Base-by-base conservation (phyloP, 2,888 invertebrate species). In the Zaprionus bogoriensis region DNA sequence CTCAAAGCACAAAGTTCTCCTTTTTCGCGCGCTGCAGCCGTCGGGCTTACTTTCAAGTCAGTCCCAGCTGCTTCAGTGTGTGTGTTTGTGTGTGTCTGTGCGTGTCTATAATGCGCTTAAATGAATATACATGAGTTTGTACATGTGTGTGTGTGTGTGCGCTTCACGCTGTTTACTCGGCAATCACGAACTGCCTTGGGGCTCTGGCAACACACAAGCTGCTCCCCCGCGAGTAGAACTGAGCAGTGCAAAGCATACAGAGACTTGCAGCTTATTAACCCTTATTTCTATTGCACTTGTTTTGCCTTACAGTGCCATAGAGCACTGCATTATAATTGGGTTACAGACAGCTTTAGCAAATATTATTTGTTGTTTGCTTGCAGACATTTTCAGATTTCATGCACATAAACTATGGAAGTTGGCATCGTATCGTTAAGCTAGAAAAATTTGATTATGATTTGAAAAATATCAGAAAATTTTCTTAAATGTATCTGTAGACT, bases 81-180 rank as follows among this genome's bases (percentile, higher is more conserved):
- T 20, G 42, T 41, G 39, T 12, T 59, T 41, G 36, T 27, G 4
- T 14, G 32, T n/a, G 48, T 41, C 12, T 3, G 47, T 48, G n/a
- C n/a, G n/a, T n/a, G n/a, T n/a, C n/a, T 69, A 61, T 74, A 83
- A 83, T 80, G 77, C 77, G 80, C 83, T 77, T 69, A 69, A 32
- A 71, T 52, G 46, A 58, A 64, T 32, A 14, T 42, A n/a, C n/a
- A n/a, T n/a, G n/a, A n/a, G 28, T n/a, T n/a, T 38, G 44, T 48
- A 19, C 48, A 28, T 22, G 46, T 45, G 32, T 28, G 38, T 6
- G 38, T 27, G 25, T 61, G 23, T 48, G 36, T 50, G 14, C 42
- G 20, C 22, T 20, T 44, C 36, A 38, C 25, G 48, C 46, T 82
- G 74, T 84, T 81, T 84, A 74, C 46, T 71, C 50, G 77, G 63